phyloP scores from a whole-genome alignment of 2,888 invertebrate species.

The Coenonympha arcania region DNA sequence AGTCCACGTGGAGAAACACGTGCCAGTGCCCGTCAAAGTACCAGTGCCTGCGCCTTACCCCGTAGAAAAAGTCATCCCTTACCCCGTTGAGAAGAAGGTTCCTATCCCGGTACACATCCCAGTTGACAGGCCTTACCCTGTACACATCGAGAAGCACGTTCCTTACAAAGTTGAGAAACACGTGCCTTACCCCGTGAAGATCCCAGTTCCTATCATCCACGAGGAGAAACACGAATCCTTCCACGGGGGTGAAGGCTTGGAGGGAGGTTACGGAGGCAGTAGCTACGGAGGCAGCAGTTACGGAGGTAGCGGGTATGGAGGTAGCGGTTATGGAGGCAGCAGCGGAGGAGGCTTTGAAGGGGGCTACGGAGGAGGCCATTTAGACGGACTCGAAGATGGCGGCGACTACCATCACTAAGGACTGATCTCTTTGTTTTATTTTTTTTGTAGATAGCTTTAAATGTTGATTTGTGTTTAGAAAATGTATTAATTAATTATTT shows the following conservation, averaged over 20 bases:
- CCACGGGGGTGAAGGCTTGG: slow-evolving; percentile 22
- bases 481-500: slow-evolving; percentile 45
- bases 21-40: slow-evolving; percentile 83
- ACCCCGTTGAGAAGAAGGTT: slow-evolving; percentile 78
- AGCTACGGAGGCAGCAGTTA: slow-evolving; percentile 27
- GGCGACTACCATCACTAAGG: slow-evolving; percentile 51
- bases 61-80: slow-evolving; percentile 77
- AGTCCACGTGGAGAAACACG: slow-evolving; percentile 84
- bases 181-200: slow-evolving; percentile 80
- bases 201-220: slow-evolving; percentile 78
- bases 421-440: slow-evolving; percentile 67
- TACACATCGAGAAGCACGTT: slow-evolving; percentile 79
- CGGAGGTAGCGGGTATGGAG: slow-evolving; percentile 21
- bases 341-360: slow-evolving; percentile 21
- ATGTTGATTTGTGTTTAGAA: slow-evolving; percentile 66
- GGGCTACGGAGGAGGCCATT: slow-evolving; percentile 33
- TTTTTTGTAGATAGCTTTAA: slow-evolving; percentile 59
- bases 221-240: slow-evolving; percentile 42
- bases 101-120: slow-evolving; percentile 78
- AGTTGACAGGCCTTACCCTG: slow-evolving; percentile 75
- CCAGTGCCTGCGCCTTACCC: slow-evolving; percentile 81
- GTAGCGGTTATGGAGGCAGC: slow-evolving; percentile 29
- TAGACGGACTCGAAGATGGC: slow-evolving; percentile 31
- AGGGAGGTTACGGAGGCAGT: slow-evolving; percentile 33
- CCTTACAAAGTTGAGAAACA: slow-evolving; percentile 79